Evolutionary conservation across 2,113 vertebrate species (phyloP).

Genomic region (Scortum barcoo): DNA sequence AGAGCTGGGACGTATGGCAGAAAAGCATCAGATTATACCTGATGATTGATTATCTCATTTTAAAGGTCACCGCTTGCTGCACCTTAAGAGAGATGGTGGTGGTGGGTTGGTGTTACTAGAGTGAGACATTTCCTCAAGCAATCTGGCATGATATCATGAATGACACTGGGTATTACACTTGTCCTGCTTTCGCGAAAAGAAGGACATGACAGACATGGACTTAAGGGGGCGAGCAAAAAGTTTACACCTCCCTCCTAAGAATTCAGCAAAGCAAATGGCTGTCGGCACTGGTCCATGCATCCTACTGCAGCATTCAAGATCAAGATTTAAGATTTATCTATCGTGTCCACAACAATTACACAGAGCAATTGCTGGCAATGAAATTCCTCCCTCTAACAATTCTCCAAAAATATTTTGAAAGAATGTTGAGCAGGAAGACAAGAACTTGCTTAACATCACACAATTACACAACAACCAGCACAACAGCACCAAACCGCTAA

Average conservation of each 20-base stretch:
- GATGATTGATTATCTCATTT: conserved; percentile 21
- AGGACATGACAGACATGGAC: not conserved
- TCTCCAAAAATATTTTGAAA: no score
- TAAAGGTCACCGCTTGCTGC: not conserved
- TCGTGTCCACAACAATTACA: no score
- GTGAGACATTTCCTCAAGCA: not conserved
- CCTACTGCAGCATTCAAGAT: no score
- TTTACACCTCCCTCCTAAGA: not conserved
- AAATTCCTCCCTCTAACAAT: no score
- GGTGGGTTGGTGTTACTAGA: not conserved
- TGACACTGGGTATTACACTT: not conserved
- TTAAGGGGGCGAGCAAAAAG: not conserved
- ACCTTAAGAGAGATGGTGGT: not conserved
- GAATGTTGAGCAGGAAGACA: not conserved
- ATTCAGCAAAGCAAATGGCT: not conserved
- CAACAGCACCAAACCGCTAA: not conserved
- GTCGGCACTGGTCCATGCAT: not conserved
- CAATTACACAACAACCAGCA: conserved; percentile 1
- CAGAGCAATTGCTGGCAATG: no score
- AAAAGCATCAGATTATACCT: conserved; percentile 26
- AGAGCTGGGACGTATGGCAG: not conserved
- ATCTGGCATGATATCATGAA: not conserved
- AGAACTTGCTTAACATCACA: not conserved
- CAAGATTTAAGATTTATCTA: no score
- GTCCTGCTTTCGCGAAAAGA: not conserved